A percentile compares a stretch with the other conserved stretches of the same genome.
Conservation (phyloP, 1,140 invertebrate species). For the Melanaphis sacchari region DNA sequence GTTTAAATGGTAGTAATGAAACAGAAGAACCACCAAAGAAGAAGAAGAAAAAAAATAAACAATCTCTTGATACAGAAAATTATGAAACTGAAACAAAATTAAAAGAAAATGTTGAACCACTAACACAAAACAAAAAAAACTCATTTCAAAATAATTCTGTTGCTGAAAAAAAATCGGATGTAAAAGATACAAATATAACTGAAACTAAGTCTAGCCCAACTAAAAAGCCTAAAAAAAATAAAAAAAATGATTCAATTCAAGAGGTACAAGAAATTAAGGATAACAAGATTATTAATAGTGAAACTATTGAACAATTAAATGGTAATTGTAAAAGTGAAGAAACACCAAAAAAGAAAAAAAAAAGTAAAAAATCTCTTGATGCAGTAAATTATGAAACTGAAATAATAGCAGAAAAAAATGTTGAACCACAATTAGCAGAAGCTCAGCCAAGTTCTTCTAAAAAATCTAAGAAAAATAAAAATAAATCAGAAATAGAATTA, state of each 20-base stretch:
- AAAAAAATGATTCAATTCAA: neutral
- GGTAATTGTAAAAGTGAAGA: neutral
- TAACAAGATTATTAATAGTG: neutral
- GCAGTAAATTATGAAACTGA: neutral
- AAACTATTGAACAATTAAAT: neutral
- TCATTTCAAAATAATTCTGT: no score
- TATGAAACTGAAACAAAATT: neutral
- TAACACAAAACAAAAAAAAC: neutral
- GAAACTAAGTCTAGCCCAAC: neutral
- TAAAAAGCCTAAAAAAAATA: conserved; percentile 12
- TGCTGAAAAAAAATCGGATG: neutral
- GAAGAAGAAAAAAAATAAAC: conserved; percentile 1
- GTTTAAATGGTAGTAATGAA: neutral
- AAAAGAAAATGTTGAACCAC: neutral
- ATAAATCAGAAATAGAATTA: neutral
- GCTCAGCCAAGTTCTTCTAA: neutral
- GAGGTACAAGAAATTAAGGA: neutral
- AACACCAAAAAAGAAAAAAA: neutral
- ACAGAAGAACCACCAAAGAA: neutral
- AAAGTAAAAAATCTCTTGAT: neutral
- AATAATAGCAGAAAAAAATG: neutral
- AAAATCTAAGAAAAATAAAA: conserved; percentile 18
- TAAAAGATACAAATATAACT: conserved; percentile 20
- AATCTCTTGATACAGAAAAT: neutral
- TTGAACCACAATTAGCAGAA: neutral